A percentile compares a stretch with the other conserved stretches of the same genome.
Evolutionary conservation across 2,888 invertebrate genomes (phyloP).

Genomic region (Drosophila phalerata): DNA sequence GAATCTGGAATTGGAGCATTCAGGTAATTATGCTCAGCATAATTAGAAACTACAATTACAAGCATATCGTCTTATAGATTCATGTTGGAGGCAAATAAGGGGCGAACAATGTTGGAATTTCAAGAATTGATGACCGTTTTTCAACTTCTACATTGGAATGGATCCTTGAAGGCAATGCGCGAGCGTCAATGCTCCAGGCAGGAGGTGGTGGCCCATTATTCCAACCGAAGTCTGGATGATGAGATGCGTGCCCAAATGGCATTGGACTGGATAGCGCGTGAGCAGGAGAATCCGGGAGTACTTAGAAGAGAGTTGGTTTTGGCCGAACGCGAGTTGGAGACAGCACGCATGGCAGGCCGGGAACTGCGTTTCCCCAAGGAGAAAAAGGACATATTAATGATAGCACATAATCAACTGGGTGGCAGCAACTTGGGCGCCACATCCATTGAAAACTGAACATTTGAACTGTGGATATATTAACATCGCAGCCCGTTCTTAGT

Average conservation of each 20-base stretch:
- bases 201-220: slow-evolving; percentile 97
- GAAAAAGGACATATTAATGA: slow-evolving; percentile 96
- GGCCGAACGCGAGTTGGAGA: slow-evolving; percentile 94
- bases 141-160: slow-evolving; percentile 98
- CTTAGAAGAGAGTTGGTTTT: slow-evolving; percentile 92
- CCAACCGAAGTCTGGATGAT: slow-evolving; percentile 95
- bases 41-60: not conserved
- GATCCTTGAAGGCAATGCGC: slow-evolving; percentile 97
- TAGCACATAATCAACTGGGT: slow-evolving; percentile 94
- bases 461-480: slow-evolving; percentile 16
- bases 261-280: slow-evolving; percentile 95
- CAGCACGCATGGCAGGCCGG: slow-evolving; percentile 94
- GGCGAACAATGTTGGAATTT: slow-evolving; percentile 97
- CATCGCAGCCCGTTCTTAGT: slow-evolving; percentile 31
- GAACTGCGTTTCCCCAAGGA: slow-evolving; percentile 97
- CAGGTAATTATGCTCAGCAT: slow-evolving; percentile 84
- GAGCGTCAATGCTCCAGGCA: slow-evolving; percentile 97
- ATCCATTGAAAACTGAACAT: slow-evolving; percentile 73
- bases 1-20: slow-evolving; percentile 91
- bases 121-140: slow-evolving; percentile 99
- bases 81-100: slow-evolving; percentile 93
- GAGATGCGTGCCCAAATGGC: slow-evolving; percentile 99
- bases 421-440: slow-evolving; percentile 78
- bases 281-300: slow-evolving; percentile 91
- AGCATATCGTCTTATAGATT: slow-evolving; percentile 86